These are phyloP conservation scores for Bryconaethiops microstoma DNA, from an alignment of 2,797 vertebrate genomes.

Conservation along the genomic window DNA sequence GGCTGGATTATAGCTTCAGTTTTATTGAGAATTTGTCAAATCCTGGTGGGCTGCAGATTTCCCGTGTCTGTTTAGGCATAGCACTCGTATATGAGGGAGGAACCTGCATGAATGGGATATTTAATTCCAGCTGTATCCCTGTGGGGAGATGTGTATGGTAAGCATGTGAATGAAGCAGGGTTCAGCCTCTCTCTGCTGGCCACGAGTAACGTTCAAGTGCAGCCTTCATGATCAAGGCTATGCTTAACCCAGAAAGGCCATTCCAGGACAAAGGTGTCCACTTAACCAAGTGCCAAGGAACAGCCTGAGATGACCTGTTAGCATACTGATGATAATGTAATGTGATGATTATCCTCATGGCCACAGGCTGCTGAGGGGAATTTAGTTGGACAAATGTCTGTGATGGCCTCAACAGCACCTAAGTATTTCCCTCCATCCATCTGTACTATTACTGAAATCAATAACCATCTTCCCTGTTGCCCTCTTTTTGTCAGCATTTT, in stretches of 20 bases:
- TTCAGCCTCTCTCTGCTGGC: not conserved
- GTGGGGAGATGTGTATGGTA: conserved; percentile 2
- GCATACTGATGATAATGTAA: not conserved
- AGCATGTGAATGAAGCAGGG: conserved; percentile 3
- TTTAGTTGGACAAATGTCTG: conserved; percentile 30
- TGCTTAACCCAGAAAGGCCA: not conserved
- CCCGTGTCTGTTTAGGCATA: not conserved
- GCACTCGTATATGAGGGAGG: not conserved
- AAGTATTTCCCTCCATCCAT: conserved; percentile 50
- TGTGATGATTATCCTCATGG: conserved; percentile 39
- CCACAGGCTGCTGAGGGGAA: conserved; percentile 8
- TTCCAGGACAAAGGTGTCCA: conserved; percentile 14
- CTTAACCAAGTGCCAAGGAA: conserved; percentile 21
- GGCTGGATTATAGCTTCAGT: not conserved
- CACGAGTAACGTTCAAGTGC: conserved; percentile 14
- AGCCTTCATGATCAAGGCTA: not conserved
- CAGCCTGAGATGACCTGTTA: conserved; percentile 3
- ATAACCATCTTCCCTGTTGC: conserved; percentile 57
- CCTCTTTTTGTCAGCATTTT: conserved; percentile 48
- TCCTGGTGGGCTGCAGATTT: conserved; percentile 23
- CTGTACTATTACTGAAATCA: conserved; percentile 53
- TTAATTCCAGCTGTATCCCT: conserved; percentile 3
- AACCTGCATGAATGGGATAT: not conserved
- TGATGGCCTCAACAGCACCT: conserved; percentile 43
- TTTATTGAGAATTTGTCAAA: not conserved